These are phyloP conservation scores for Gavialis gangeticus DNA, from an alignment of 2,113 vertebrate genomes.

Conservation along the genomic window DNA sequence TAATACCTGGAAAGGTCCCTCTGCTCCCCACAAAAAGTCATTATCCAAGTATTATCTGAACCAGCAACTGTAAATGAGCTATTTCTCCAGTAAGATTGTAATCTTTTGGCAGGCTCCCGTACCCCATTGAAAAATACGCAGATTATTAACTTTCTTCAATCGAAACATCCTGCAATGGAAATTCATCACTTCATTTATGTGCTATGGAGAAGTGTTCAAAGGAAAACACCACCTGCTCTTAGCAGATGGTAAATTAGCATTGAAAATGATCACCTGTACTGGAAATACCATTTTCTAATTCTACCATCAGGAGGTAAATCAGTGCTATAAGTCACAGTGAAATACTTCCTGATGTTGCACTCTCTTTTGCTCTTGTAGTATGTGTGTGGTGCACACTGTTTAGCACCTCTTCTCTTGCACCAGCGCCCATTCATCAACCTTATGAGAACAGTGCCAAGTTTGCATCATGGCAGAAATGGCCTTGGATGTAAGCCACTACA, in stretches of 20 bases:
- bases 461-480: not conserved
- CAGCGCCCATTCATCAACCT: not conserved
- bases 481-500: not conserved
- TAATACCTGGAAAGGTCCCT: not conserved
- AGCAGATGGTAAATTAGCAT: constrained; percentile 70
- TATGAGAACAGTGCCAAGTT: not conserved
- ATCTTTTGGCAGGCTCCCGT: not conserved
- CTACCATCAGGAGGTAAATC: constrained; percentile 43
- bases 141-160: constrained; percentile 51
- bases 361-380: constrained; percentile 6
- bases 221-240: constrained; percentile 66
- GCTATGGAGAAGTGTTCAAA: constrained; percentile 53
- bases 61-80: not conserved
- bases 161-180: constrained; percentile 49
- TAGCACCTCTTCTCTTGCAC: not conserved
- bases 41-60: not conserved
- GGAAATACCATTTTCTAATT: constrained; percentile 30
- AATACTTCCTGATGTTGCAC: not conserved
- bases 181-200: constrained; percentile 25
- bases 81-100: not conserved
- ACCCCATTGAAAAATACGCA: constrained; percentile 31
- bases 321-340: not conserved
- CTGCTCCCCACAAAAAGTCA: not conserved
- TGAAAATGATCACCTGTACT: constrained; percentile 59
- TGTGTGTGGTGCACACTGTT: not conserved